These are phyloP conservation scores for Eurystomus glaucurus DNA, from an alignment of 2,797 vertebrate species.

Conservation along the genomic window DNA sequence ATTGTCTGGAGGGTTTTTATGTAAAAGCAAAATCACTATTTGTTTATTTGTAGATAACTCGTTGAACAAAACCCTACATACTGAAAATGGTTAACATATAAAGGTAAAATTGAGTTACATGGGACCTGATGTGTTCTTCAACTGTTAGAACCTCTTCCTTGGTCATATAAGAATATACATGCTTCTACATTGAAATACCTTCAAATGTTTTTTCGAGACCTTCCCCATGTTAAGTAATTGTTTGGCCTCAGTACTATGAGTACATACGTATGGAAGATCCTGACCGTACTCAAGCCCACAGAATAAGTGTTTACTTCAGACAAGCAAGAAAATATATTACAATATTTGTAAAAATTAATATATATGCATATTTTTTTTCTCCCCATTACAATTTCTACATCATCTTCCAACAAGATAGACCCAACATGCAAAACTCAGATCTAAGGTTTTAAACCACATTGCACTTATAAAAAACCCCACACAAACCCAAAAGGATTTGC, in stretches of 20 bases:
- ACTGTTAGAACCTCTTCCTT: background rate
- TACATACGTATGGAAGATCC: background rate
- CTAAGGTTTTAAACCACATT: background rate
- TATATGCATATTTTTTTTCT: background rate
- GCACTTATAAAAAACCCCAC: background rate
- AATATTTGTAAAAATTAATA: background rate
- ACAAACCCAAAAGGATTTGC: background rate
- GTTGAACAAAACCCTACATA: background rate
- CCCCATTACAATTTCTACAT: background rate
- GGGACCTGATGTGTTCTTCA: background rate
- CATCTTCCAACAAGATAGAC: background rate
- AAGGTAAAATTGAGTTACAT: background rate
- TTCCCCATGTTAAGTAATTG: background rate
- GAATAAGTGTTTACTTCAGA: background rate
- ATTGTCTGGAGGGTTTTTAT: background rate
- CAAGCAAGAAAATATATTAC: background rate
- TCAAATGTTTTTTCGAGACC: background rate
- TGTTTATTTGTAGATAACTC: background rate
- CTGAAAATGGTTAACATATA: background rate
- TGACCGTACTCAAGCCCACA: background rate
- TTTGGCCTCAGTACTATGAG: background rate
- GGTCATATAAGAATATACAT: background rate
- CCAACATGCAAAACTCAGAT: background rate
- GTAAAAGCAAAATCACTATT: background rate
- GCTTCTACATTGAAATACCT: background rate